phyloP scores from a whole-genome alignment of 2,888 invertebrate genomes.

The Epirrhoe tristata region DNA sequence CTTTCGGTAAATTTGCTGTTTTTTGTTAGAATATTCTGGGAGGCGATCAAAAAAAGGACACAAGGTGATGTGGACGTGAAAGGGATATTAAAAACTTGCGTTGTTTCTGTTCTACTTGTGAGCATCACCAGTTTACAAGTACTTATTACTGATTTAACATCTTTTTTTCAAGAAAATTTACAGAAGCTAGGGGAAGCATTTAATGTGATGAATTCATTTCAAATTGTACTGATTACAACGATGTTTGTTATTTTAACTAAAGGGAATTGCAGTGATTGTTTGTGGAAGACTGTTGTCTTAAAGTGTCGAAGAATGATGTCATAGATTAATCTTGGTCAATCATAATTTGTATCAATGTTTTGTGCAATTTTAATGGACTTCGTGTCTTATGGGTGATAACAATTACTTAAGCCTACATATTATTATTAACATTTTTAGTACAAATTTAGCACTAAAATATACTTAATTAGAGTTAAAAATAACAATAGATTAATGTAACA shows the following conservation, averaged over 20 bases:
- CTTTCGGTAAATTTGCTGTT: slow-evolving; percentile 18
- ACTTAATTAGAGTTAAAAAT: not conserved
- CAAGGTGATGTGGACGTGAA: not conserved
- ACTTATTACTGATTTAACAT: slow-evolving; percentile 1
- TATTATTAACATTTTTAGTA: not conserved
- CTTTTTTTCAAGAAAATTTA: slow-evolving; percentile 1
- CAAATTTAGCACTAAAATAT: not conserved
- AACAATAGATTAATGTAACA: not conserved
- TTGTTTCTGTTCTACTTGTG: slow-evolving; percentile 18
- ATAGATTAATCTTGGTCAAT: slow-evolving; percentile 8
- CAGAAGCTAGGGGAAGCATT: not conserved
- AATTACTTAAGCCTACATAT: not conserved
- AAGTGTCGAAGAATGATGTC: slow-evolving; percentile 13
- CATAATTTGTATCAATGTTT: too few relatives aligned
- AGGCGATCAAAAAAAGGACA: slow-evolving; percentile 17
- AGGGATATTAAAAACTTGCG: slow-evolving; percentile 20
- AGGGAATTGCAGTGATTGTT: not conserved
- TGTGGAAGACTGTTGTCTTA: slow-evolving; percentile 7
- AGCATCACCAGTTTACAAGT: slow-evolving; percentile 23
- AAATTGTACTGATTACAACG: slow-evolving; percentile 12
- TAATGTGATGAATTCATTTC: slow-evolving; percentile 20
- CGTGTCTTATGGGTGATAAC: too few relatives aligned
- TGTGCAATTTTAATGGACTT: not conserved
- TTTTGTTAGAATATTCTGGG: slow-evolving; percentile 14
- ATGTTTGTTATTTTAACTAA: slow-evolving; percentile 25